Base-by-base conservation (phyloP, 2,113 vertebrate genomes). In the Hippopotamus amphibius region DNA sequence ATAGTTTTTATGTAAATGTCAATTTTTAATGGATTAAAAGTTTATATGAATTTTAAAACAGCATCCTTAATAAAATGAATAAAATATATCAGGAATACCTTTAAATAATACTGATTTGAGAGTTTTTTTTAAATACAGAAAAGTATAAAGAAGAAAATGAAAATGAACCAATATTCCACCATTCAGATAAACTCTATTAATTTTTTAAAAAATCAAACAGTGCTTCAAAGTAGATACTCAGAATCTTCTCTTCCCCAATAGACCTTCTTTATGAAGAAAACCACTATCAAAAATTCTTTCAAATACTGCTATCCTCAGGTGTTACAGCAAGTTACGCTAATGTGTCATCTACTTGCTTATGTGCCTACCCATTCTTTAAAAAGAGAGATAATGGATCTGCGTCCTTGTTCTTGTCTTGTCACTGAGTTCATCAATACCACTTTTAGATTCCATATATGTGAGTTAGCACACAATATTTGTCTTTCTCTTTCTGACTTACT, bases 1-100 rank as follows among this genome's bases (percentile, higher is more conserved):
- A 28, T 5, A 53, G 3, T 24, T 76, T 93, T 77, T 86, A 77
- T 89, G 77, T 8, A 90, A 71, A 48, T 7, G 33, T 96, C 9
- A 69, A n/a, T 80, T 95, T 91, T 66, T 85, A 79, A 72, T 65
- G 3, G 43, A 65, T 66, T 83, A 57, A 80, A 94, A 90, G 1
- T 59, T 90, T 63, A 65, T 72, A 12, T 43, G 14, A 80, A 81
- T 85, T 90, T 96, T 69, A 57, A 88, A 92, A 94, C 21, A 89
- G 11, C 26, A 88, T 28, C 15, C 19, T 84, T 88, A 85, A 93
- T 43, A 46, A 76, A 46, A 92, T 63, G 9, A 97, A 91, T 53
- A 77, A 93, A 33, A n/a, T 28, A 50, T 6, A 63, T 30, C 41
- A 88, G 7, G 4, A 0, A 63, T 84, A 43, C 5, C 24, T 88